Conservation (phyloP, 2,113 vertebrate species). For the Megalops atlanticus region DNA sequence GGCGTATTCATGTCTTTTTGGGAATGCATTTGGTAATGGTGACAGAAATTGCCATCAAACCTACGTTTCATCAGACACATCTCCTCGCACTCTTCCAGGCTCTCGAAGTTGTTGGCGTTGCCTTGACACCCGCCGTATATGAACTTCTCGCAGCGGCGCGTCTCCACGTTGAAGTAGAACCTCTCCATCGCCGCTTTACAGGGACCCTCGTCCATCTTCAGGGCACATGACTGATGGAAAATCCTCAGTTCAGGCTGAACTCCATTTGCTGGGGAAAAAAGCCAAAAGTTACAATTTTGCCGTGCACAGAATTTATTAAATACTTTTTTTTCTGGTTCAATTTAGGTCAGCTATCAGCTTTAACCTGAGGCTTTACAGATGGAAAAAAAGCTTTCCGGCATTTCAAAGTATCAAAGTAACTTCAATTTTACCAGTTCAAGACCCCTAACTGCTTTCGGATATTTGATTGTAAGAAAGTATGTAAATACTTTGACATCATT, state of each 20-base stretch:
- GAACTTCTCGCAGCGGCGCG: slow-evolving; percentile 75
- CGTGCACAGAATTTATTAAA: slow-evolving; percentile 33
- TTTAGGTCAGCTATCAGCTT: slow-evolving; percentile 46
- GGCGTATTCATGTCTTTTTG: background rate
- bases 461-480: slow-evolving; percentile 10
- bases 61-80: slow-evolving; percentile 73
- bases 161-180: slow-evolving; percentile 79
- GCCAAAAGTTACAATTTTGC: slow-evolving; percentile 37
- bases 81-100: slow-evolving; percentile 73
- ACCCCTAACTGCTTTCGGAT: slow-evolving; percentile 36
- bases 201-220: slow-evolving; percentile 76
- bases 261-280: slow-evolving; percentile 40
- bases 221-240: slow-evolving; percentile 75
- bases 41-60: slow-evolving; percentile 25
- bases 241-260: slow-evolving; percentile 53
- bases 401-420: slow-evolving; percentile 38
- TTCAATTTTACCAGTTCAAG: slow-evolving; percentile 25
- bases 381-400: slow-evolving; percentile 35
- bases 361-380: slow-evolving; percentile 43
- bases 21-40: background rate
- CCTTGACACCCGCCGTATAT: slow-evolving; percentile 89
- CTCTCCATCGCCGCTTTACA: slow-evolving; percentile 79
- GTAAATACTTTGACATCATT: background rate
- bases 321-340: slow-evolving; percentile 16
- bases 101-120: slow-evolving; percentile 85